phyloP scores from a whole-genome alignment of 2,113 vertebrate genomes.

The Mustela nigripes region DNA sequence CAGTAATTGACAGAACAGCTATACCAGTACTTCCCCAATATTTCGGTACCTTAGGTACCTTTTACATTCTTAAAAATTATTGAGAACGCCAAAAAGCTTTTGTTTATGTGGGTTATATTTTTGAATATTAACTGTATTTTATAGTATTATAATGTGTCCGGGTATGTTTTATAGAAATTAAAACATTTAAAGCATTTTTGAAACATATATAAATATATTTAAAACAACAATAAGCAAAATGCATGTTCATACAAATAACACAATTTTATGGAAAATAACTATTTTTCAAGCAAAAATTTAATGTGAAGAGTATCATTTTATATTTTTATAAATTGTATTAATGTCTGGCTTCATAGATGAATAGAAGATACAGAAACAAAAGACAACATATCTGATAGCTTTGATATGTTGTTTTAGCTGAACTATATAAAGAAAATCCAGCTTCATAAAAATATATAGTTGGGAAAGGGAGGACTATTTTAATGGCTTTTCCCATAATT shows the following conservation, averaged over 20 bases:
- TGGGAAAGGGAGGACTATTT: background rate
- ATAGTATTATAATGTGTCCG: background rate
- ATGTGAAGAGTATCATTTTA: background rate
- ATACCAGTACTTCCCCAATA: background rate
- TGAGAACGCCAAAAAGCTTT: background rate
- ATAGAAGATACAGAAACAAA: background rate
- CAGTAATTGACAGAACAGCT: background rate
- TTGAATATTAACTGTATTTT: background rate
- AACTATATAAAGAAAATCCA: background rate
- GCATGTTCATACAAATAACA: background rate
- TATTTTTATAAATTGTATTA: background rate
- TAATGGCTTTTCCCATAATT: background rate
- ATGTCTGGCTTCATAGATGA: background rate
- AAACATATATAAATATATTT: background rate
- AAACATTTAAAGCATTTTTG: slow-evolving; percentile 12
- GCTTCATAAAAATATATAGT: background rate
- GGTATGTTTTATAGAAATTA: background rate
- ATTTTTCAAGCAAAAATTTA: background rate
- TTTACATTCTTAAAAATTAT: background rate
- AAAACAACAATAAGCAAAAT: background rate
- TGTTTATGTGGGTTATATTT: background rate
- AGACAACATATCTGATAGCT: background rate
- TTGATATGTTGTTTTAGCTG: background rate
- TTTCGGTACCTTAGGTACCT: background rate
- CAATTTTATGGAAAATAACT: background rate